Evolutionary conservation across 1,140 invertebrate genomes (phyloP).

Genomic region (Drosophila takahashii): DNA sequence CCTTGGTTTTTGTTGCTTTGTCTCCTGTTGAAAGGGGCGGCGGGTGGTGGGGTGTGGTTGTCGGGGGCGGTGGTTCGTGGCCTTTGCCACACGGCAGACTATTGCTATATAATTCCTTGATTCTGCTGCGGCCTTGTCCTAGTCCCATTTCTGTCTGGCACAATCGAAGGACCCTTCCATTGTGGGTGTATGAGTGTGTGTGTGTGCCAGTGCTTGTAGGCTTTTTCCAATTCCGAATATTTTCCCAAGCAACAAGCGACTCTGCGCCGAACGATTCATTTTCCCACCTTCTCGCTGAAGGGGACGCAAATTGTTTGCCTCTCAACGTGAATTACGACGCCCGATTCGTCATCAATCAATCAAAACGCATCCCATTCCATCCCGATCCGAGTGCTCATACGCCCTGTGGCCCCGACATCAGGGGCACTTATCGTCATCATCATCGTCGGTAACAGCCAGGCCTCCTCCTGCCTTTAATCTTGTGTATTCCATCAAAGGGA

Average conservation of each 20-base stretch:
- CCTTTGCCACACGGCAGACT: conserved; percentile 63
- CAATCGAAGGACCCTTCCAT: conserved; percentile 8
- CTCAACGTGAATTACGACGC: conserved; percentile 74
- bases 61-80: conserved; percentile 22
- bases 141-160: conserved; percentile 58
- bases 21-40: conserved; percentile 1
- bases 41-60: conserved; percentile 8
- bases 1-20: conserved; percentile 14
- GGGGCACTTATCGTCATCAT: conserved; percentile 63
- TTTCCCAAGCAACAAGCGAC: conserved; percentile 57
- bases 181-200: conserved; percentile 9
- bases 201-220: conserved; percentile 18
- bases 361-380: conserved; percentile 37
- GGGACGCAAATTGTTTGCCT: conserved; percentile 69
- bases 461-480: neutral
- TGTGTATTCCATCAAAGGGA: conserved; percentile 34
- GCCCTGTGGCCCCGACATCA: conserved; percentile 57
- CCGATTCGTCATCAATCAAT: conserved; percentile 76
- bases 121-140: conserved; percentile 73
- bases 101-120: conserved; percentile 71
- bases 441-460: conserved; percentile 10
- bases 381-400: conserved; percentile 39
- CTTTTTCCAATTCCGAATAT: conserved; percentile 36
- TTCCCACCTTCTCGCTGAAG: conserved; percentile 54
- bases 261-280: conserved; percentile 38